Evolutionary conservation across 2,797 vertebrate genomes (phyloP), one percentile per base, ranked within the genome.

Genomic region (Labeo calbasu): DNA sequence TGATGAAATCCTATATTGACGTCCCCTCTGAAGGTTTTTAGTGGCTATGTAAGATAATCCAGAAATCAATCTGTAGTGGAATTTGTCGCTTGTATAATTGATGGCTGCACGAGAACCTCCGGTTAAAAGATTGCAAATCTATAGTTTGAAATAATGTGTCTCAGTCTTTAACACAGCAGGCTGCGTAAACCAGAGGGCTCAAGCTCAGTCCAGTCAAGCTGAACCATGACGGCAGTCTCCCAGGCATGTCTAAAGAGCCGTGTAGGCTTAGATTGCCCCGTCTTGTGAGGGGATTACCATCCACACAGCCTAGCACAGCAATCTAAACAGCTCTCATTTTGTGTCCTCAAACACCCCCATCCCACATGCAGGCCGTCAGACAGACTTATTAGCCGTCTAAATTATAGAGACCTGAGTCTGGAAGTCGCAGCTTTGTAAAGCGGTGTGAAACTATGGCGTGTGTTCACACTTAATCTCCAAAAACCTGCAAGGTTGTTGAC

Each of bases 211-310:
- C 36, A 57, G 68, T 72, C 81, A 79, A 70, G 79, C 53, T 77
- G 66, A 82, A 61, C 46, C 57, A 55, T 75, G 76, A 86, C 61
- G 1, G 23, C 66, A 32, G 48, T 55, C 48, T 66, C 75, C 59
- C 59, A 59, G 69, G 36, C 81, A 79, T 79, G 57, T 70, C 76
- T 55, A 77, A 77, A 76, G 32, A 77, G 63, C 48, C 5, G 1
- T 57, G 10, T 48, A 23, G 79, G 32, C 59, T 66, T 63, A 57
- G 59, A 86, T 50, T 57, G 57, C 66, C 28, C n/a, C 15, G 68
- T 79, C 51, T 83, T 72, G 53, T 63, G 48, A 83, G 57, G 66
- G 59, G 81, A 84, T 86, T 86, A 86, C 23, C 10, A 8, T 80
- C 59, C 46, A 51, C 28, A 76, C 61, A 46, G 61, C 32, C 13